phyloP scores from a whole-genome alignment of 2,113 vertebrate genomes.

The Mellivora capensis region DNA sequence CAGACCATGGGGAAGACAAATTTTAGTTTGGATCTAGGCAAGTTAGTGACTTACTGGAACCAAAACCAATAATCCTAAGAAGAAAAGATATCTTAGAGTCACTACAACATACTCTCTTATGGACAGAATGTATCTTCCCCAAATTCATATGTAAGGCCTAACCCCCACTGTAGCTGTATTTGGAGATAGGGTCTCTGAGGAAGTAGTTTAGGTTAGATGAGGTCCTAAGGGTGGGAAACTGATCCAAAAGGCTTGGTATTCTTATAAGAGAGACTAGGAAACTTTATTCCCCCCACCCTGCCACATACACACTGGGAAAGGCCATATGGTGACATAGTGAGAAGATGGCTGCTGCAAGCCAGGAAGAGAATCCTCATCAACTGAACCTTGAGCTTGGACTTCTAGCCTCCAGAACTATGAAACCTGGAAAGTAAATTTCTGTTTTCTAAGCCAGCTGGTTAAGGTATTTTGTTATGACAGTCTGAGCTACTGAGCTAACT shows the following conservation, averaged over 20 bases:
- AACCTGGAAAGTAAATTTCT: not conserved
- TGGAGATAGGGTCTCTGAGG: not conserved
- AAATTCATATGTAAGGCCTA: not conserved
- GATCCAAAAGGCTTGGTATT: not conserved
- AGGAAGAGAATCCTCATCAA: not conserved
- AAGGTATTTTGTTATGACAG: not conserved
- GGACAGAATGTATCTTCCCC: not conserved
- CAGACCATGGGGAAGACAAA: not conserved
- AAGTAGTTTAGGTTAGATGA: not conserved
- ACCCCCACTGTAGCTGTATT: not conserved
- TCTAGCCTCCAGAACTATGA: not conserved
- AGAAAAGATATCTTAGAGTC: not conserved
- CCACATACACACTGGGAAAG: not conserved
- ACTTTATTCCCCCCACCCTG: no score
- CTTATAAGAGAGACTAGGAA: not conserved
- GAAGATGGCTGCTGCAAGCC: not conserved
- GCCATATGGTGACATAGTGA: not conserved
- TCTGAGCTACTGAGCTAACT: not conserved
- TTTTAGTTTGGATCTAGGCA: conserved; percentile 22
- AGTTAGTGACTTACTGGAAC: conserved; percentile 10
- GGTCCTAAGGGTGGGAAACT: not conserved
- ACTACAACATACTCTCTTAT: not conserved
- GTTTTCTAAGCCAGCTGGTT: not conserved
- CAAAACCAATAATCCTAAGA: not conserved
- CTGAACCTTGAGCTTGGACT: not conserved